Conservation (phyloP, 2,113 vertebrate species). For the Daubentonia madagascariensis region DNA sequence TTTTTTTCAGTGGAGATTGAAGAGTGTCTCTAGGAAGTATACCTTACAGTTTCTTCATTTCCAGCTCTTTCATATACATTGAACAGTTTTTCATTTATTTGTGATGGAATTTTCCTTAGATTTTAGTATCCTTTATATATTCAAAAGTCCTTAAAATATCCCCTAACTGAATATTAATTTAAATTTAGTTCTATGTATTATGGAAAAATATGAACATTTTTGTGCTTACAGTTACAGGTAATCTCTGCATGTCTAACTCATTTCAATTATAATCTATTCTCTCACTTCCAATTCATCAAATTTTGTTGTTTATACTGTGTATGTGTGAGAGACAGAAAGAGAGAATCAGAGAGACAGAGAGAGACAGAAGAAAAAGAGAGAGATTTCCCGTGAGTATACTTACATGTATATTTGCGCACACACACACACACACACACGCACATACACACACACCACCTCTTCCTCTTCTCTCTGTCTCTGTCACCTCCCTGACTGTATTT, state of each 20-base stretch:
- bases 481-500: background rate
- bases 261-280: background rate
- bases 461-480: background rate
- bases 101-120: background rate
- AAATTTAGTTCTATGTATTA: background rate
- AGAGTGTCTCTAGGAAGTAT: background rate
- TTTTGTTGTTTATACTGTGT: background rate
- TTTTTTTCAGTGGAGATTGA: background rate
- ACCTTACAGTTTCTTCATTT: background rate
- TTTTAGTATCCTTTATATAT: background rate
- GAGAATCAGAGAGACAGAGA: background rate
- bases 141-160: background rate
- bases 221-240: background rate
- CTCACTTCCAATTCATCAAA: background rate
- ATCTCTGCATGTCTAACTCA: background rate
- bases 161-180: background rate
- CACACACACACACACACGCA: background rate
- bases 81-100: background rate
- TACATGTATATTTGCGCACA: background rate
- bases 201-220: background rate
- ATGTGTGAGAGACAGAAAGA: background rate
- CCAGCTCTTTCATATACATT: background rate
- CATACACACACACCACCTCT: accelerated
- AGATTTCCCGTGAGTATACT: background rate
- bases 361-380: background rate